Conservation (phyloP, 2,113 vertebrate genomes). For the Trochalopteron elliotii region DNA sequence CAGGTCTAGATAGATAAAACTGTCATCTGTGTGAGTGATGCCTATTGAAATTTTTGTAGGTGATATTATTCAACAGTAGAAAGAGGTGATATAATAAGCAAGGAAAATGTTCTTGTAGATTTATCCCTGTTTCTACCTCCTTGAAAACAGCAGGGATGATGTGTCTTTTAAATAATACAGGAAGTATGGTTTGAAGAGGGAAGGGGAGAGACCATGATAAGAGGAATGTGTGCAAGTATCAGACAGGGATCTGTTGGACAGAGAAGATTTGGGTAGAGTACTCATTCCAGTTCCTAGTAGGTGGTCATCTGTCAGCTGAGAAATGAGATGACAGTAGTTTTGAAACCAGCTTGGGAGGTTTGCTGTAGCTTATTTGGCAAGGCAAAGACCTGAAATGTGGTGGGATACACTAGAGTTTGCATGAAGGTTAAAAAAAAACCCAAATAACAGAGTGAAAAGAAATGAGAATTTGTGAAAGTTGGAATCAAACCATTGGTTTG, state of each 20-base stretch:
- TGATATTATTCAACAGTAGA: not conserved
- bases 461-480: not conserved
- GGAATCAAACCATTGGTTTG: not conserved
- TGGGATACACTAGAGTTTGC: not conserved
- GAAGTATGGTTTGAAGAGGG: not conserved
- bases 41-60: not conserved
- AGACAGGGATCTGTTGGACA: not conserved
- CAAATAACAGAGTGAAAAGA: not conserved
- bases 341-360: not conserved
- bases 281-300: not conserved
- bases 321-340: not conserved
- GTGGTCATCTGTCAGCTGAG: not conserved
- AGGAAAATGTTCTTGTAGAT: not conserved
- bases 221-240: not conserved
- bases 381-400: not conserved
- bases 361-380: not conserved
- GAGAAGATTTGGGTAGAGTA: not conserved
- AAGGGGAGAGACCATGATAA: not conserved
- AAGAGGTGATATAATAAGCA: not conserved
- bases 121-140: not conserved
- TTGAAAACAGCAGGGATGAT: not conserved
- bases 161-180: not conserved
- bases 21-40: not conserved
- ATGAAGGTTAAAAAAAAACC: not conserved
- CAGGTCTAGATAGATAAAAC: not conserved